Evolutionary conservation across 2,113 vertebrate species (phyloP).

Genomic region (Micronycteris hirsuta): DNA sequence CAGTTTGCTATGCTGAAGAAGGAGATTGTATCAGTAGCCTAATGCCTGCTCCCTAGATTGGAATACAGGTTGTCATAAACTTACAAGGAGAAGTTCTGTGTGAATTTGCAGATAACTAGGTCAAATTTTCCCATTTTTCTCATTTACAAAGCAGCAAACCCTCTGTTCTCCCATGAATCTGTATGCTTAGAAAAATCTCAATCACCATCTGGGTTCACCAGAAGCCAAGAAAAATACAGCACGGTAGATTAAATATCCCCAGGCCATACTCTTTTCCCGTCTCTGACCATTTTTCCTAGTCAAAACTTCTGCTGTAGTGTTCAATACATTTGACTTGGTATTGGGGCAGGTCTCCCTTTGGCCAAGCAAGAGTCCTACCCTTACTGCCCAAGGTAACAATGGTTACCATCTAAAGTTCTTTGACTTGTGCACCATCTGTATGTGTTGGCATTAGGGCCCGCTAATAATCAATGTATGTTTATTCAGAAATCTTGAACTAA

Average conservation of each 20-base stretch:
- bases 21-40: not conserved
- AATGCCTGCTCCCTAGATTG: not conserved
- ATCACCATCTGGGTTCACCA: conserved; percentile 38
- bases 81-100: not conserved
- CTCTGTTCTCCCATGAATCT: not conserved
- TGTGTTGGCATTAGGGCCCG: not conserved
- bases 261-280: not conserved
- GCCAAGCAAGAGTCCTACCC: not conserved
- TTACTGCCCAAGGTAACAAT: not conserved
- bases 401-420: not conserved
- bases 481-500: not conserved
- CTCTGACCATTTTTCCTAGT: not conserved
- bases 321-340: not conserved
- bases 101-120: not conserved
- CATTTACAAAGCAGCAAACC: not conserved
- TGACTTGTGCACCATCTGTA: not conserved
- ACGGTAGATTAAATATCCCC: conserved; percentile 9
- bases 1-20: not conserved
- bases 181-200: not conserved
- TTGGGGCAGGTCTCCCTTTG: not conserved
- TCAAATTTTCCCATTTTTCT: not conserved
- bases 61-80: not conserved
- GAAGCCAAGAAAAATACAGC: conserved; percentile 45
- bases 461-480: not conserved
- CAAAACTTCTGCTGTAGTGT: not conserved